Conservation (phyloP, 2,113 vertebrate genomes). For the Eulemur rufifrons region DNA sequence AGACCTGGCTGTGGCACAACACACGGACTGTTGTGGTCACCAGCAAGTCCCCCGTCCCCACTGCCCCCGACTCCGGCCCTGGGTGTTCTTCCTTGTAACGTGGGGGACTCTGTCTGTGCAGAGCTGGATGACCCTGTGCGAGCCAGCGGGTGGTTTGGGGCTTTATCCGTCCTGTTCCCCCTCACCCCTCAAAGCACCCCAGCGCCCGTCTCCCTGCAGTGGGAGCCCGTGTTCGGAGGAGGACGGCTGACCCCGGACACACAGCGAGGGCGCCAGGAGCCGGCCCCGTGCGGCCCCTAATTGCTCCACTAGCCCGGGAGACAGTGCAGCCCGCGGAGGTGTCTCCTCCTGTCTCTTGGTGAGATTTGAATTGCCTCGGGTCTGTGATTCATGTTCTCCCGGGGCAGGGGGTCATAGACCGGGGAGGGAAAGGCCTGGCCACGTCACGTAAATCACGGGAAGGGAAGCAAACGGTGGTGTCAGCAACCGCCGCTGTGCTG, state of each 20-base stretch:
- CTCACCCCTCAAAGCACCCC: not conserved
- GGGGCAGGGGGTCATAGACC: constrained; percentile 45
- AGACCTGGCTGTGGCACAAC: not conserved
- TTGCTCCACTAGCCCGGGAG: constrained; percentile 44
- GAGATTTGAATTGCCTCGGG: constrained; percentile 49
- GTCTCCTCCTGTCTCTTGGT: constrained; percentile 25
- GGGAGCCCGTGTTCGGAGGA: constrained; percentile 43
- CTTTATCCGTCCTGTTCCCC: not conserved
- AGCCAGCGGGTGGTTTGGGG: not conserved
- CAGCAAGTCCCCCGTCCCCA: not conserved
- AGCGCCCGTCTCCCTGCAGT: not conserved
- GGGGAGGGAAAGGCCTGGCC: not conserved
- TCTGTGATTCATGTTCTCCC: not conserved
- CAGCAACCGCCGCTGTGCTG: not conserved
- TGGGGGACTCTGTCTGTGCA: not conserved
- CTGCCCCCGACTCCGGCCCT: not conserved
- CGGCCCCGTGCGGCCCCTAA: not conserved
- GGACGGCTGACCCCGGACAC: not conserved
- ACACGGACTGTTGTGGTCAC: not conserved
- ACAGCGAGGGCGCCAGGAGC: not conserved
- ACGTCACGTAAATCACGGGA: not conserved
- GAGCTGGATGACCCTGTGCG: not conserved
- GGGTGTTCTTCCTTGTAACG: not conserved
- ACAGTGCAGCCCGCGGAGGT: not conserved
- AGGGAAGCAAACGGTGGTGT: not conserved